Evolutionary conservation across 2,113 vertebrate genomes (phyloP), one percentile per base, ranked within the genome.

Genomic region (Lasiurus borealis): DNA sequence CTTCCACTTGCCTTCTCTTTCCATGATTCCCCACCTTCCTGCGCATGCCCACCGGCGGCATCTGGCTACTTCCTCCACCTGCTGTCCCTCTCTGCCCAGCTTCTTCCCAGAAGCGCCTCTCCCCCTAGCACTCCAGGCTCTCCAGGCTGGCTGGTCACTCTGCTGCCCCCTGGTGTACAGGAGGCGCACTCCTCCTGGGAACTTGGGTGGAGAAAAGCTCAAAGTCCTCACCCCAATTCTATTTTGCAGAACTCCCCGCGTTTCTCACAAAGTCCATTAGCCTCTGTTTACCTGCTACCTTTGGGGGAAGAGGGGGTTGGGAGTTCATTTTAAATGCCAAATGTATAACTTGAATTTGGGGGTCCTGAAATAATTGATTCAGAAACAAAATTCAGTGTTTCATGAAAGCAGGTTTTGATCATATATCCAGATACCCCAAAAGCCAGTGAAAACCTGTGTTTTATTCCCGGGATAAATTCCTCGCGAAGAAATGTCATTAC

Each of bases 101-200:
- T 36, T 88, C 71, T 46, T 62, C 7, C 8, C 0, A 12, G 12
- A 5, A 31, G 16, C 3, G 21, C 69, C 75, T 54, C 46, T 71
- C 1, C 25, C 50, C 36, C 46, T 27, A 34, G n/a, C 29, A 25
- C 73, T 84, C 80, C 57, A 5, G 68, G 40, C 36, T 23, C 46
- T 94, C 13, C 7, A 2, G 19, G 34, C 59, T 50, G 5, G 19
- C 59, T 50, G 80, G 31, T 44, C 34, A 18, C 8, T 14, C 48
- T 97, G 90, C 93, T 96, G 88, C 95, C 85, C 90, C 83, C 96
- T 97, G 93, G 95, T 59, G 96, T 88, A 23, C 46, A 29, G 71
- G 75, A 83, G 21, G n/a, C 44, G 19, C 7, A 27, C 9, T 71
- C 11, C 59, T 50, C 50, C 6, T 9, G 66, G 40, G 71, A 69